Conservation (phyloP, 2,888 invertebrate species). For the Ochlodes sylvanus region DNA sequence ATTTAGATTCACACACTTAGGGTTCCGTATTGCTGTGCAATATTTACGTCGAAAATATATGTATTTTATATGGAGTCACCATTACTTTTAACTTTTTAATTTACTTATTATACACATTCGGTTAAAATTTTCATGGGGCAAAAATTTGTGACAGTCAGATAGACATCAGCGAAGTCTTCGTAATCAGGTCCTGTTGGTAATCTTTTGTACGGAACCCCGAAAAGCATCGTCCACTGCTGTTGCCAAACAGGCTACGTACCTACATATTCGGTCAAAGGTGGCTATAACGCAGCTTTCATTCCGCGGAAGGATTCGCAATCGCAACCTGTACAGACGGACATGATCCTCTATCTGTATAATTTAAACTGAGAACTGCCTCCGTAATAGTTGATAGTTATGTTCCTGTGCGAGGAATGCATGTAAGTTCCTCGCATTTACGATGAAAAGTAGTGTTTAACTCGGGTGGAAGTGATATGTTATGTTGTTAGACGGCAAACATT, state of each 20-base stretch:
- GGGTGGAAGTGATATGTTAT: neutral
- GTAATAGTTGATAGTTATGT: neutral
- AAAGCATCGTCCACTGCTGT: constrained; percentile 11
- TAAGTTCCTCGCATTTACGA: neutral
- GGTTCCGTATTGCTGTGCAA: too few species aligned
- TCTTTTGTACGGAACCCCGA: too few species aligned
- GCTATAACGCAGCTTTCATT: constrained; percentile 19
- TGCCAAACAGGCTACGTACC: constrained; percentile 12
- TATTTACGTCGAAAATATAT: too few species aligned
- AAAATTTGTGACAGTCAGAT: too few species aligned
- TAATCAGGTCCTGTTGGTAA: too few species aligned
- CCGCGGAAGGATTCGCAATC: constrained; percentile 17
- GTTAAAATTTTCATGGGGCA: too few species aligned
- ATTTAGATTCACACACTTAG: too few species aligned
- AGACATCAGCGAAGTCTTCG: too few species aligned
- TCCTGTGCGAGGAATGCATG: neutral
- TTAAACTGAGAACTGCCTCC: neutral
- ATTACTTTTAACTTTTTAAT: too few species aligned
- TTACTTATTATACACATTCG: too few species aligned
- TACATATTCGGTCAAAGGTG: constrained; percentile 31
- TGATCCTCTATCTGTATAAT: constrained; percentile 2
- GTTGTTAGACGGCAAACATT: too few species aligned
- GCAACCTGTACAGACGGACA: constrained; percentile 11
- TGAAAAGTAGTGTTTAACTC: neutral
- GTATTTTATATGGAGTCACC: too few species aligned